Evolutionary conservation across 2,888 invertebrate genomes (phyloP).

Genomic region (Ochropleura leucogaster): DNA sequence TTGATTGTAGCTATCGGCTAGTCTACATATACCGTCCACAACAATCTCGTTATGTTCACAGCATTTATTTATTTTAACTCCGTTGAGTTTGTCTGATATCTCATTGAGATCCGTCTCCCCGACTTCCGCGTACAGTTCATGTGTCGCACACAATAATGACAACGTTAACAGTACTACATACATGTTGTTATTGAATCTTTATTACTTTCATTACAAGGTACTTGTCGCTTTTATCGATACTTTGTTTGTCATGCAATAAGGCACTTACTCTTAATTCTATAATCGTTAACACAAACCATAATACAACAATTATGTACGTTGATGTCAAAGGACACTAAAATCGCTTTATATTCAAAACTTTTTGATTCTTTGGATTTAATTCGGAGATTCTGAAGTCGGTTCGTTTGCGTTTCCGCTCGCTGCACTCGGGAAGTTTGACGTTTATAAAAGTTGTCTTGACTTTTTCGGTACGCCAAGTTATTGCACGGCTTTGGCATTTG

Average conservation of each 20-base stretch:
- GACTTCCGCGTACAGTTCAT: slow-evolving; percentile 69
- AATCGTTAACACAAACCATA: slow-evolving; percentile 30
- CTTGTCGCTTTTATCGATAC: slow-evolving; percentile 47
- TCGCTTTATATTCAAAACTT: slow-evolving; percentile 29
- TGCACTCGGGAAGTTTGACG: slow-evolving; percentile 49
- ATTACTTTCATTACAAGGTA: slow-evolving; percentile 63
- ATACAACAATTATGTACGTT: slow-evolving; percentile 28
- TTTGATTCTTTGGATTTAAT: slow-evolving; percentile 56
- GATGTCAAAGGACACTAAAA: slow-evolving; percentile 26
- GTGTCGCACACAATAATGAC: slow-evolving; percentile 75
- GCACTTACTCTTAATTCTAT: slow-evolving; percentile 44
- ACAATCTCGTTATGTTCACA: slow-evolving; percentile 94
- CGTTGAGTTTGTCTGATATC: slow-evolving; percentile 84
- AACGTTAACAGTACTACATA: slow-evolving; percentile 74
- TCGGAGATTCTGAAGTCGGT: slow-evolving; percentile 35
- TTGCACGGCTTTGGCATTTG: slow-evolving; percentile 7
- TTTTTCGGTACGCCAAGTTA: slow-evolving; percentile 33
- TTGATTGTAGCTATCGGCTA: slow-evolving; percentile 91
- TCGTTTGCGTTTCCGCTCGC: slow-evolving; percentile 51
- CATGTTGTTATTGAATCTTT: slow-evolving; percentile 65
- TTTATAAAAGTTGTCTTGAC: slow-evolving; percentile 22
- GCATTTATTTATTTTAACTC: slow-evolving; percentile 94
- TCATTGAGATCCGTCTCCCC: slow-evolving; percentile 86
- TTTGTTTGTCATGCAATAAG: slow-evolving; percentile 52
- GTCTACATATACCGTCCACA: slow-evolving; percentile 92